Percentiles rank a stretch among this genome's conserved stretches.
phyloP scores from a whole-genome alignment of 1,140 invertebrate genomes.

The Meloidogyne exigua region DNA sequence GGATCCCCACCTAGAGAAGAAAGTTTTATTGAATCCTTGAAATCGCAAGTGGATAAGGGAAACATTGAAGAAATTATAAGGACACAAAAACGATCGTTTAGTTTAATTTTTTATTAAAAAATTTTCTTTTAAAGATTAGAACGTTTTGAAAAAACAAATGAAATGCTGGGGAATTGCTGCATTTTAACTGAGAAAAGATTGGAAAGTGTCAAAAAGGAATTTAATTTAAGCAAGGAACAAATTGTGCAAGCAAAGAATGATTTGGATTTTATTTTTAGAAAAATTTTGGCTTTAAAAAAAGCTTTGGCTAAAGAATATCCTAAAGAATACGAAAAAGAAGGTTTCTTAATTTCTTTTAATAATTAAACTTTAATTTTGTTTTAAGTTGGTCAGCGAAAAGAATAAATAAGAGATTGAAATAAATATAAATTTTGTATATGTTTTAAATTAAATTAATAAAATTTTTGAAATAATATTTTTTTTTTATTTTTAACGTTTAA shows the following conservation, averaged over 20 bases:
- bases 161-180: constrained; percentile 43
- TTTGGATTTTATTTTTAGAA: constrained; percentile 44
- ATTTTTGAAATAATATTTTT: too few relatives aligned
- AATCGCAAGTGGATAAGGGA: constrained; percentile 44
- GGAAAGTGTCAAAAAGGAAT: constrained; percentile 42
- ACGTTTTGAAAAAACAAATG: constrained; percentile 48
- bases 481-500: too few relatives aligned
- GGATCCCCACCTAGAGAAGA: constrained; percentile 42
- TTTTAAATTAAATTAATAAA: background rate
- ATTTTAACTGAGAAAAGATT: constrained; percentile 36
- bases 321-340: constrained; percentile 36
- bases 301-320: constrained; percentile 38
- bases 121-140: constrained; percentile 36
- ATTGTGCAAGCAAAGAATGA: constrained; percentile 47
- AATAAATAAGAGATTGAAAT: background rate
- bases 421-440: background rate
- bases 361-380: constrained; percentile 1
- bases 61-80: constrained; percentile 49
- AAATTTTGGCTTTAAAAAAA: constrained; percentile 32
- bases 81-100: constrained; percentile 49
- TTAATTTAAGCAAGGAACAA: constrained; percentile 27
- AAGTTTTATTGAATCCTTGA: constrained; percentile 43
- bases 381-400: background rate
- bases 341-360: constrained; percentile 23
- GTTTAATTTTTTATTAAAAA: constrained; percentile 1